Evolutionary conservation across 2,113 vertebrate genomes (phyloP), one percentile per base, ranked within the genome.

Genomic region (Halcyon senegalensis): DNA sequence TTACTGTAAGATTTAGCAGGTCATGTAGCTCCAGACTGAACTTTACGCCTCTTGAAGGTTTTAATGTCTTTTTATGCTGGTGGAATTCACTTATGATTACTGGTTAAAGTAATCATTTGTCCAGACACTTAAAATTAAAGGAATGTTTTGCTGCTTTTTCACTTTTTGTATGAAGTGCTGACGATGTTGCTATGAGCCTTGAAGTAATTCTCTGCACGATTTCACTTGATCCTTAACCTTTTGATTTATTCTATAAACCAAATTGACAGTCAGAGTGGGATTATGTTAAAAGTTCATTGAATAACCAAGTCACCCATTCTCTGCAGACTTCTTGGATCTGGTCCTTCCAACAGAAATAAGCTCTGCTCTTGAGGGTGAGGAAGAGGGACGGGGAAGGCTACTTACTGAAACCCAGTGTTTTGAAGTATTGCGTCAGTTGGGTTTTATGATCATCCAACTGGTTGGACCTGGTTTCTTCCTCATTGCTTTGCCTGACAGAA

Each of bases 1-100:
- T 86, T 96, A 90, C 67, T 80, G 79, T 90, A 92, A 92, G 48
- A 64, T 77, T 72, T 90, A 90, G 41, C 68, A 92, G 33, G 13
- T 66, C 84, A 37, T 43, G 35, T 46, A 55, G 50, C 33, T 33
- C 1, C 1, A 80, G 43, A 43, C 51, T 94, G 64, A 97, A 68
- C 79, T 89, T 89, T 51, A 33, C 24, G 39, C 7, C 56, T 89
- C 33, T 37, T 84, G 33, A 93, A 60, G 46, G 46, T 81, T 74
- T 92, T 68, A 90, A 83, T 9, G 7, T 46, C 17, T 30, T 86
- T 87, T 69, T 67, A 31, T 60, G 43, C 72, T 16, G 5, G 31
- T 90, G 55, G 64, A 95, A 92, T 89, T 94, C 3, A 75, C 16
- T 89, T 94, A 20, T 89, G 33, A 94, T 92, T 90, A 25, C 33